Base-by-base conservation (phyloP, 2,888 invertebrate species). In the Bellardia pandia region DNA sequence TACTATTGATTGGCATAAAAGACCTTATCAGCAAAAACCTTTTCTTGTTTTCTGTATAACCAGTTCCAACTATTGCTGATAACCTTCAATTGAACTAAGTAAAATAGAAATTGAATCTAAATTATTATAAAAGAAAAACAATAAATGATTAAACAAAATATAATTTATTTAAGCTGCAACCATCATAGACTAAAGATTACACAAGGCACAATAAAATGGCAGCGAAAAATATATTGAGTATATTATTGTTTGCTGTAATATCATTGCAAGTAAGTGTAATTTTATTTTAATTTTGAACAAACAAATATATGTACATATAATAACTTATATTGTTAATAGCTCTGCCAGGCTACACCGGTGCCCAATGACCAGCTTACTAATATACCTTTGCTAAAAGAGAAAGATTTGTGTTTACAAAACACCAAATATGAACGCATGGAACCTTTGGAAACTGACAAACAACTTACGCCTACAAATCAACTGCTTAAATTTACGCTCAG, bases 401-500 rank as follows among this genome's bases (percentile, higher is more conserved):
- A 68, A 5, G 81, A 81, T 56, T 60, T 81, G 23, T 81, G 81
- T 68, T 33, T 58, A 23, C 58, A 68, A 51, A 58, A 68, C 13
- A 68, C 23, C 16, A 58, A 75, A 75, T 68, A 81, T 51, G 37
- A 48, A 7, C 11, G 23, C 3, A n/a, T 68, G 23, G 58, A 60
- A 40, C 74, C 74, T 1, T 48, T 75, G 0, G 75, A 75, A 40
- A 74, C 11, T 2, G 86, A 86, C n/a, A 16, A 30, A 2, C 4
- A 14, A 2, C 16, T 86, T 16, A 66, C 40, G 2, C 53, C 79
- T 2, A 58, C 83, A 76, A 66, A 72, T 56, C 79, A 86, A 77
- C 37, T 86, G 11, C 76, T 86, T 1, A 72, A 77, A 40, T 74
- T 68, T 23, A 68, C 84, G 0, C 11, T 84, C 8, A 74, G 62